A percentile compares a stretch with the other conserved stretches of the same genome.
Evolutionary conservation across 2,797 vertebrate species (phyloP).

Genomic region (Adelosebastes latens): DNA sequence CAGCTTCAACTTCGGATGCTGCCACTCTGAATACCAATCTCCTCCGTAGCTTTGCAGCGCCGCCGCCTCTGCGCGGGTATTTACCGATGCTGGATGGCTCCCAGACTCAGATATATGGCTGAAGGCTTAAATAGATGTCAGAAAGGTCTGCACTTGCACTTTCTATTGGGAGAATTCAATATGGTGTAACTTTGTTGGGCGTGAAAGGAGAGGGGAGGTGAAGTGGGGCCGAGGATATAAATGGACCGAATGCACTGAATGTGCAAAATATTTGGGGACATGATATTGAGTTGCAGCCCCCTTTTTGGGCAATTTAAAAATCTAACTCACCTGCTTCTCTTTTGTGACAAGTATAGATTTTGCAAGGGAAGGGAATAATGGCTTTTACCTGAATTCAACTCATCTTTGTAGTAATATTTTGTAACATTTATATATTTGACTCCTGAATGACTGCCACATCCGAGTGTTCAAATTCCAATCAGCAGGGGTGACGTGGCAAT

Average conservation of each 20-base stretch:
- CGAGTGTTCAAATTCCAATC: conserved; percentile 21
- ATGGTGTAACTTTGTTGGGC: conserved; percentile 48
- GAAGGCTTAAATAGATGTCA: conserved; percentile 63
- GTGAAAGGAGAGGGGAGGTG: conserved; percentile 30
- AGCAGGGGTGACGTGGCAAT: conserved; percentile 13
- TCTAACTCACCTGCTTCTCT: not conserved
- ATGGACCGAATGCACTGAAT: conserved; percentile 28
- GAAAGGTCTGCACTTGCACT: conserved; percentile 60
- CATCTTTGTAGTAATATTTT: not conserved
- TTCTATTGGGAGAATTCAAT: conserved; percentile 55
- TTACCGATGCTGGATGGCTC: conserved; percentile 56
- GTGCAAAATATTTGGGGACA: conserved; percentile 37
- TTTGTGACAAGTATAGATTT: conserved; percentile 24
- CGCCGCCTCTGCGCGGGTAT: conserved; percentile 50
- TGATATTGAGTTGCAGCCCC: conserved; percentile 9
- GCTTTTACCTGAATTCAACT: conserved; percentile 1
- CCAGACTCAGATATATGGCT: conserved; percentile 61
- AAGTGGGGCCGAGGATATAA: conserved; percentile 36
- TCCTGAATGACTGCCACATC: not conserved
- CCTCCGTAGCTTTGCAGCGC: conserved; percentile 24
- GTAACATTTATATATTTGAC: conserved; percentile 7
- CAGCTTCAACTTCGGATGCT: conserved; percentile 54
- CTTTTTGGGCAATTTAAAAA: conserved; percentile 28
- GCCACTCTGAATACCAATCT: conserved; percentile 65
- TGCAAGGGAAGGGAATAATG: not conserved